Conservation (phyloP, 2,113 vertebrate species). For the Ageneiosus marmoratus region DNA sequence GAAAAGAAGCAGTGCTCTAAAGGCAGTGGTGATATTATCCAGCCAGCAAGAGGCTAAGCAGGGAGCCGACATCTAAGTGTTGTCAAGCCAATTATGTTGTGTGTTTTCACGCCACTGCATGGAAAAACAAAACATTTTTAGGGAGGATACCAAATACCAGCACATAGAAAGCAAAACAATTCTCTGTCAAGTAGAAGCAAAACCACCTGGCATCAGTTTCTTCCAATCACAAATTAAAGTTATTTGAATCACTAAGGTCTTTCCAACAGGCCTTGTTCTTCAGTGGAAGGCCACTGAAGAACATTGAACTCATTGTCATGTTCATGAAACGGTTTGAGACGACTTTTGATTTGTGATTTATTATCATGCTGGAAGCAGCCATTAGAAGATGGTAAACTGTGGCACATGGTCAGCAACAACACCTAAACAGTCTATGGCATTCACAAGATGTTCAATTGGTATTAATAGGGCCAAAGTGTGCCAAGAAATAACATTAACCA, state of each 20-base stretch:
- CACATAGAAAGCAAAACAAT: constrained; percentile 2
- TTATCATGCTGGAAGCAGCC: no score
- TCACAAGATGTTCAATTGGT: no score
- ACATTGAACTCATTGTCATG: no score
- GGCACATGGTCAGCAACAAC: no score
- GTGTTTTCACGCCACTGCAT: neutral
- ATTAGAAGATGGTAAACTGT: no score
- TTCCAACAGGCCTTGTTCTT: neutral
- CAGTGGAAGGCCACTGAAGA: no score
- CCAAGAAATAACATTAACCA: no score
- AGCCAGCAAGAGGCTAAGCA: neutral
- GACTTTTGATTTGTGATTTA: no score
- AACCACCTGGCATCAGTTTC: neutral
- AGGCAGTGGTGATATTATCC: neutral
- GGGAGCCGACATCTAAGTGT: neutral
- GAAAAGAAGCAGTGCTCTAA: neutral
- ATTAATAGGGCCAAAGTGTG: no score
- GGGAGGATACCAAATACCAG: neutral
- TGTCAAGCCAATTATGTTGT: constrained; percentile 18
- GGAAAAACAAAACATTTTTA: neutral
- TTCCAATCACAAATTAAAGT: neutral
- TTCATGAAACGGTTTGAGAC: no score
- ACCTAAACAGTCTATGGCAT: no score
- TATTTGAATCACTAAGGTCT: neutral
- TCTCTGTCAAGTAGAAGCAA: constrained; percentile 5